Base-by-base conservation (phyloP, 1,140 invertebrate genomes). In the Luehdorfia chinensis region DNA sequence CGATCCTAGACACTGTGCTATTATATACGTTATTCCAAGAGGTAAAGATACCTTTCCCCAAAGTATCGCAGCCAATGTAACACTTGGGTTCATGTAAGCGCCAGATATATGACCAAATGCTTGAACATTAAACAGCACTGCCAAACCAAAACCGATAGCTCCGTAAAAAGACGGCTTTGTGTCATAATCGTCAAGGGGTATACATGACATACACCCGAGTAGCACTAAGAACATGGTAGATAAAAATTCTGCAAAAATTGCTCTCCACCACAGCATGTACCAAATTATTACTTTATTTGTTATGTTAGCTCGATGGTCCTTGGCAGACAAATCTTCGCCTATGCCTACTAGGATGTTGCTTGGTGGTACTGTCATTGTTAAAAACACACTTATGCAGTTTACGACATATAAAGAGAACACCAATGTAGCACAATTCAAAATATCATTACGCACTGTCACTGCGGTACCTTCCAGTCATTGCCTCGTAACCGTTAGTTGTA, bases 81-180 rank as follows among this genome's bases (percentile, higher is more conserved):
- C 91, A 0, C 92, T 90, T 0, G 95, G 95, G 74, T 96, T 96
- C 58, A 96, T 89, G 47, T 93, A 90, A 16, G 91, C 90, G 36
- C 91, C 92, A 41, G 92, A 93, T 48, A 94, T 89, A 54, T 93
- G 92, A 1, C 89, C 92, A 50, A 93, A 90, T 19, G 88, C 87
- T 88, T 93, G 78, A 11, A 90, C 89, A 59, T 83, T 80, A 31
- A 83, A 75, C 39, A 81, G 50, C 9, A 86, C 76, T 3, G 60
- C 55, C 1, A 78, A 48, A 15, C 81, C 79, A 31, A 84, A 84
- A 3, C 63, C 70, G 9, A 84, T 37, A 1, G 79, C 49, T 0
- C 50, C 32, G 15, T 78, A 81, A 43, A 79, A 43, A 0, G 70
- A 47, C 5, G 66, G 59, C 2, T 64, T 59, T 8, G 39, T 11